Evolutionary conservation across 2,888 invertebrate genomes (phyloP).

Genomic region (Pinctada fucata): DNA sequence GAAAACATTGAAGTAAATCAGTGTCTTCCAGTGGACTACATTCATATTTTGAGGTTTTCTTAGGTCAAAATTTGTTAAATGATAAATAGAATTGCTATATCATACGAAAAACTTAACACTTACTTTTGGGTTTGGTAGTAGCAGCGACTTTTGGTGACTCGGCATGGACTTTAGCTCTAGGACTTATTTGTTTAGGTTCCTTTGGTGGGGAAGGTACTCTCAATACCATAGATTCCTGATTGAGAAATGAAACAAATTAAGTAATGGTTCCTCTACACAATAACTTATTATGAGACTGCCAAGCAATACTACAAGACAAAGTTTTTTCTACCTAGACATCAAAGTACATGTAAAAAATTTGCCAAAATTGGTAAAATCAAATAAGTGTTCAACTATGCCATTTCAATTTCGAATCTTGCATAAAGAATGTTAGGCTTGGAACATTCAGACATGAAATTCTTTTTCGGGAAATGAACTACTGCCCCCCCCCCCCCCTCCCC

Average conservation of each 20-base stretch:
- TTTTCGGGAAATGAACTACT: too few species aligned
- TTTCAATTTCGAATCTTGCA: too few species aligned
- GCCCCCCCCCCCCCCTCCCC: too few species aligned
- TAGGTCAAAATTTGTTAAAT: neutral
- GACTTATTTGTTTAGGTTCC: constrained; percentile 49
- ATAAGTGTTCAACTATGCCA: neutral
- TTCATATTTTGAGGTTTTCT: neutral
- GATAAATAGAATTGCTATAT: neutral
- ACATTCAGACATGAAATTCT: too few species aligned
- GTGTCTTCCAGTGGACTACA: too few species aligned
- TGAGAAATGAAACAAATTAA: neutral
- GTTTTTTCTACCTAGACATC: neutral
- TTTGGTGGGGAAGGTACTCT: constrained; percentile 55
- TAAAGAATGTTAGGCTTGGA: too few species aligned
- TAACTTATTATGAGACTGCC: too few species aligned
- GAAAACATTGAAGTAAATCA: too few species aligned
- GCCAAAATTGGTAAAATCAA: neutral
- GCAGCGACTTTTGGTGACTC: constrained; percentile 54
- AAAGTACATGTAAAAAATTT: neutral
- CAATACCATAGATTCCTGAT: constrained; percentile 52
- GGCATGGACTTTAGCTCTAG: constrained; percentile 50
- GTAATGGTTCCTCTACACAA: neutral
- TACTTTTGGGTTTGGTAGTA: constrained; percentile 63
- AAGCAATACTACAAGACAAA: neutral
- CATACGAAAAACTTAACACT: constrained; percentile 6